phyloP scores from a whole-genome alignment of 2,888 invertebrate species.

The Cremastinae sp. region DNA sequence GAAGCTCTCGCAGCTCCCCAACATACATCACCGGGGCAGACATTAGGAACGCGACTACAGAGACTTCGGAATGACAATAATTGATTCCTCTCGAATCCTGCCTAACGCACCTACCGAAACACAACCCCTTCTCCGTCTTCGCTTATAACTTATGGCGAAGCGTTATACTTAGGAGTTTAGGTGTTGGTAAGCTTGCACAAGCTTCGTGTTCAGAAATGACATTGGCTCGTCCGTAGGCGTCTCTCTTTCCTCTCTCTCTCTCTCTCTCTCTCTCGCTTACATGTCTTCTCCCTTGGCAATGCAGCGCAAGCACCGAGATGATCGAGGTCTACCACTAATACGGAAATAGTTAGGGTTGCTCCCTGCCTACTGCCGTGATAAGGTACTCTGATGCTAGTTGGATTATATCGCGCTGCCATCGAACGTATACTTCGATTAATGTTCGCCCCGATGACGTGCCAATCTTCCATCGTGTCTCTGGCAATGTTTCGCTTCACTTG shows the following conservation, averaged over 20 bases:
- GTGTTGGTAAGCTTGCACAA: no score
- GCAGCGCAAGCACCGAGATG: conserved; percentile 17
- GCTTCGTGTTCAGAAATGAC: no score
- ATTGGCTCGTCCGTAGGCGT: conserved; percentile 24
- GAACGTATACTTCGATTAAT: conserved; percentile 50
- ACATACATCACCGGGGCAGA: conserved; percentile 76
- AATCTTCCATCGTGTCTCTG: conserved; percentile 72
- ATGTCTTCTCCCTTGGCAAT: conserved; percentile 4
- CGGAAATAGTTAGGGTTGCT: conserved; percentile 29
- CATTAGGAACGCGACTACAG: conserved; percentile 74
- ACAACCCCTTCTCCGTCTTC: conserved; percentile 4
- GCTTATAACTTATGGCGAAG: neutral
- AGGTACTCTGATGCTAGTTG: conserved; percentile 42
- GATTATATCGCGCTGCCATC: conserved; percentile 53
- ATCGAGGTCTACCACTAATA: conserved; percentile 29
- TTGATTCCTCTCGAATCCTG: conserved; percentile 74
- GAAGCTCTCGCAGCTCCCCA: conserved; percentile 59
- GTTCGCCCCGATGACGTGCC: conserved; percentile 71
- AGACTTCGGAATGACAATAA: conserved; percentile 77
- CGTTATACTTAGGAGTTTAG: neutral
- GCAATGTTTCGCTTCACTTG: neutral
- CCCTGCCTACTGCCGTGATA: conserved; percentile 12
- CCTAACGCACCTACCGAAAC: neutral
- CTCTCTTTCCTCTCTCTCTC: no score
- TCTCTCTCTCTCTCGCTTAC: conserved; percentile 29